A percentile compares a stretch with the other conserved stretches of the same genome.
Conservation (phyloP, 2,888 invertebrate genomes). For the Lottia scabra region DNA sequence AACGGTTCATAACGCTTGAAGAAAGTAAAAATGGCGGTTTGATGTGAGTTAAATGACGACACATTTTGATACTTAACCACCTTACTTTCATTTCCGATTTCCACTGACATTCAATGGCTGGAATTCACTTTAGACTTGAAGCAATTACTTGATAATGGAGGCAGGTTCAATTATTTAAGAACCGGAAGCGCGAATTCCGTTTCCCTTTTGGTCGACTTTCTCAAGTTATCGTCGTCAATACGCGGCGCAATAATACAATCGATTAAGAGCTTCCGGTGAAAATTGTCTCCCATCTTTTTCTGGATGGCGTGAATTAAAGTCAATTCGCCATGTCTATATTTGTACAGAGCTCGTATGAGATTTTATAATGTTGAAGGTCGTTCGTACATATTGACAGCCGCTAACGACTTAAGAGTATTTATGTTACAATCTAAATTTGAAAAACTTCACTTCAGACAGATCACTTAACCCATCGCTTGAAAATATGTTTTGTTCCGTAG, state of each 20-base stretch:
- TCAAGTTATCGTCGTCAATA: background rate
- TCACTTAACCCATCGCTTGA: too few species aligned
- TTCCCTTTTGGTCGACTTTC: background rate
- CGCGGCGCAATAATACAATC: conserved; percentile 1
- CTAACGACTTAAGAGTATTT: too few species aligned
- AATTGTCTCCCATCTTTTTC: conserved; percentile 3
- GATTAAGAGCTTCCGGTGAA: conserved; percentile 6
- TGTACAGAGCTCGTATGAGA: too few species aligned
- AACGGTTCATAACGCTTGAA: too few species aligned
- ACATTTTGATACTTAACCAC: background rate
- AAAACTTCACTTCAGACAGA: too few species aligned
- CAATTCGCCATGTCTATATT: too few species aligned
- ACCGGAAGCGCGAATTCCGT: background rate
- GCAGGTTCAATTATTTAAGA: conserved; percentile 4
- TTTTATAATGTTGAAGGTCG: too few species aligned
- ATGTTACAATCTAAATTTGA: too few species aligned
- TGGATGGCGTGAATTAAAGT: too few species aligned
- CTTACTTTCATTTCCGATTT: conserved; percentile 1
- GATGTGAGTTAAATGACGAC: background rate
- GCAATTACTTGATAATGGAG: conserved; percentile 1
- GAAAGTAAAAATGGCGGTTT: background rate
- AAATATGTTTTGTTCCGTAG: too few species aligned
- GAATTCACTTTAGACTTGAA: conserved; percentile 4
- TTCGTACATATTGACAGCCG: too few species aligned
- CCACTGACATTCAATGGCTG: background rate